Conservation (phyloP, 2,797 vertebrate genomes). For the Rhodeus uyekii region DNA sequence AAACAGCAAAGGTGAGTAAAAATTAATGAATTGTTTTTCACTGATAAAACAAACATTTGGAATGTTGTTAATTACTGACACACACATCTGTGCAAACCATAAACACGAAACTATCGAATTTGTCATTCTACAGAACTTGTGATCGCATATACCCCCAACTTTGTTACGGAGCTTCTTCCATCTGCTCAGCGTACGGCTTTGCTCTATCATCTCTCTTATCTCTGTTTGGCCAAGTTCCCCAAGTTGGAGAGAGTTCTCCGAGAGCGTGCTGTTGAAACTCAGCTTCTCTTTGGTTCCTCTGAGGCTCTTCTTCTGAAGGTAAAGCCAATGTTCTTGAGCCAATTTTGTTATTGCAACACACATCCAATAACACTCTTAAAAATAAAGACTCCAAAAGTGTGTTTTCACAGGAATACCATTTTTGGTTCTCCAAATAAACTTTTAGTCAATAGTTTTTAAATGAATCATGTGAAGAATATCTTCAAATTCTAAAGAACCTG, state of each 20-base stretch:
- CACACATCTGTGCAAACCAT: not conserved
- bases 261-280: conserved; percentile 3
- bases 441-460: no score
- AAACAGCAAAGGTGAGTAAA: not conserved
- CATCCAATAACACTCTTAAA: not conserved
- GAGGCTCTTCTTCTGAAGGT: conserved; percentile 30
- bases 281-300: conserved; percentile 23
- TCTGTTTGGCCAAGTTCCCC: conserved; percentile 27
- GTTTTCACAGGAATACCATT: not conserved
- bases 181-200: conserved; percentile 19
- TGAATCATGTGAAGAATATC: no score
- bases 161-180: not conserved
- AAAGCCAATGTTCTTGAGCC: not conserved
- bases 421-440: no score
- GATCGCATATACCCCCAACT: not conserved
- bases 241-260: conserved; percentile 17
- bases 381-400: not conserved
- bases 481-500: no score
- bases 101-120: not conserved
- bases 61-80: no score
- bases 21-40: not conserved
- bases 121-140: not conserved
- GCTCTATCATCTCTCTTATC: conserved; percentile 28
- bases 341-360: not conserved
- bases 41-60: not conserved